These are phyloP conservation scores for Engystomops pustulosus DNA, from an alignment of 2,113 vertebrate genomes.

Conservation along the genomic window DNA sequence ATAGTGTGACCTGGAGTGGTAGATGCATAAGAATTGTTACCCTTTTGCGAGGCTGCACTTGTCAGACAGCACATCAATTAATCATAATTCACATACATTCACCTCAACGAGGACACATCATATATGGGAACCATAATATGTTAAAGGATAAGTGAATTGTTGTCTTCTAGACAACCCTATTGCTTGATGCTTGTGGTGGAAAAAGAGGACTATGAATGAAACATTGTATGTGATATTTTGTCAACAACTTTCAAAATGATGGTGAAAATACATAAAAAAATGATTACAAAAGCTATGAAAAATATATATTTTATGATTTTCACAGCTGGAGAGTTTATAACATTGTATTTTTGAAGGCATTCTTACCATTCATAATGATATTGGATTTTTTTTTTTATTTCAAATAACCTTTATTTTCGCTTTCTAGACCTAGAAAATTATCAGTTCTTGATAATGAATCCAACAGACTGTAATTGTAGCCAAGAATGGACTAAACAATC, in stretches of 20 bases:
- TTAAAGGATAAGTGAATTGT: no score
- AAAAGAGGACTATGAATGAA: no score
- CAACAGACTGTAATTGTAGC: background rate
- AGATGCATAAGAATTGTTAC: no score
- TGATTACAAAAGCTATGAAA: background rate
- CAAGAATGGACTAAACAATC: background rate
- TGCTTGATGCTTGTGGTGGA: no score
- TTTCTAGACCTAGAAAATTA: background rate
- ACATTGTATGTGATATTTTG: background rate
- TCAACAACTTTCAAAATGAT: background rate
- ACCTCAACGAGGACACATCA: no score
- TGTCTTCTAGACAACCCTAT: no score
- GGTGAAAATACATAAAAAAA: background rate
- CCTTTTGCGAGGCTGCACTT: no score
- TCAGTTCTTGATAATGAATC: background rate
- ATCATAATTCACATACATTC: no score
- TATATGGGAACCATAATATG: background rate
- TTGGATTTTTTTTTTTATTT: background rate
- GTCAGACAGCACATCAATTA: no score
- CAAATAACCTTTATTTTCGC: conserved; percentile 14
- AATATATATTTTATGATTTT: background rate
- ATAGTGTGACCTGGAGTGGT: no score
- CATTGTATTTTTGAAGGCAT: background rate
- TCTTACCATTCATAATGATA: background rate
- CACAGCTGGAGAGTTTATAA: background rate